Base-by-base conservation (phyloP, 2,888 invertebrate genomes). In the Zelleria hepariella region DNA sequence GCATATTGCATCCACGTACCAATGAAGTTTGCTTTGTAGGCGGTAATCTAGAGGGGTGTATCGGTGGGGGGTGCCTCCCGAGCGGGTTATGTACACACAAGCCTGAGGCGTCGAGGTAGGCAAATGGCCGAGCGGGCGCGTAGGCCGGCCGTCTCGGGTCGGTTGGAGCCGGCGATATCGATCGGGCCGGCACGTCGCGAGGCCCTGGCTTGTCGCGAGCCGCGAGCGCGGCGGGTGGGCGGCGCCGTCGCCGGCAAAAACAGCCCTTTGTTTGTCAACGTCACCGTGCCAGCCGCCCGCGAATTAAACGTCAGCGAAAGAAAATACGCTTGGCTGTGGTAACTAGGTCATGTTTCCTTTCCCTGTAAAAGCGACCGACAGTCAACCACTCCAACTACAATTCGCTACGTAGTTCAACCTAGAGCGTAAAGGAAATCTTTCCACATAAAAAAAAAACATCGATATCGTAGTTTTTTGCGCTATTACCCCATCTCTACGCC, bases 21-120 rank as follows among this genome's bases (percentile, higher is more conserved):
- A 84, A 86, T 86, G 87, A 86, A 87, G 86, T 86, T 87, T 86
- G 87, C 87, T 87, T 86, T 86, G 87, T 87, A 86, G 87, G 86
- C 86, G 85, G 87, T 86, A 87, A 87, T 87, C 87, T 86, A 80
- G 75, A 82, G 83, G 86, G 86, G 86, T 78, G 81, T 82, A 82
- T 83, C 78, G 80, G 71, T 65, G 58, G 65, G 82, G 83, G 57
- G 65, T 82, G 82, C 84, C 71, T 83, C 80, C 75, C 80, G 75
- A 84, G 73, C 81, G 63, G 86, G 84, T 82, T 86, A 84, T 86
- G 85, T 86, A 86, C 86, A 87, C 84, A 86, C 85, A 83, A 80
- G 86, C 85, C 84, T 71, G 85, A 87, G 86, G 86, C 87, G 84
- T 82, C 83, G 86, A 86, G 86, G 87, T 87, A 87, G 86, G 86